Evolutionary conservation across 2,888 invertebrate genomes (phyloP).

Genomic region (Lepetodrilus schrolli): DNA sequence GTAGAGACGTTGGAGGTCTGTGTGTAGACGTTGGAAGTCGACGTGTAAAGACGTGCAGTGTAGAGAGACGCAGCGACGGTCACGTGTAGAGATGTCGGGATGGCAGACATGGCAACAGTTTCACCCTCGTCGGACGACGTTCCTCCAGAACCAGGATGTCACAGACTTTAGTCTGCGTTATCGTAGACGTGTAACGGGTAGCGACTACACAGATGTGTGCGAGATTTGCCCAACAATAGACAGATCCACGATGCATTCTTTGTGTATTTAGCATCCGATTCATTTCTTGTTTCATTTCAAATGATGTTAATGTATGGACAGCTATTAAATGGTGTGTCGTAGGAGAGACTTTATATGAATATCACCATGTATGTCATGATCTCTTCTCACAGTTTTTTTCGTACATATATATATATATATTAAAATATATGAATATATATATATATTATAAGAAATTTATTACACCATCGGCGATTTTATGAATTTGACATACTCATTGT

Average conservation of each 20-base stretch:
- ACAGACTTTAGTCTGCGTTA: no score
- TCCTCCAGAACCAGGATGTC: no score
- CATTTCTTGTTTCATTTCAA: slow-evolving; percentile 12
- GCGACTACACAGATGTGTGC: not conserved
- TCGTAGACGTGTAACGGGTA: not conserved
- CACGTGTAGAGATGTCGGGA: not conserved
- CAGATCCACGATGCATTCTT: slow-evolving; percentile 4
- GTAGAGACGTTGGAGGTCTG: no score
- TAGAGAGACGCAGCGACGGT: no score
- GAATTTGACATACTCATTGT: slow-evolving; percentile 24
- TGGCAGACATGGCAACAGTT: not conserved
- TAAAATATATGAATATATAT: no score
- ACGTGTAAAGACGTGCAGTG: no score
- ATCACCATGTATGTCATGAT: slow-evolving; percentile 1
- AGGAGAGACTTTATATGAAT: slow-evolving; percentile 16
- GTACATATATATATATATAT: no score
- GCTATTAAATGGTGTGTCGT: slow-evolving; percentile 6
- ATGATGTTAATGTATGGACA: slow-evolving; percentile 16
- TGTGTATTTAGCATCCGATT: not conserved
- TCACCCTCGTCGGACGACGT: not conserved
- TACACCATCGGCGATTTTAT: slow-evolving; percentile 23
- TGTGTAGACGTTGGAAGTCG: no score
- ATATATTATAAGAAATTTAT: slow-evolving; percentile 19
- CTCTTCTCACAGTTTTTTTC: not conserved
- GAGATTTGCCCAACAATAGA: not conserved